Base-by-base conservation (phyloP, 1,140 invertebrate genomes). In the Aphis craccivora region DNA sequence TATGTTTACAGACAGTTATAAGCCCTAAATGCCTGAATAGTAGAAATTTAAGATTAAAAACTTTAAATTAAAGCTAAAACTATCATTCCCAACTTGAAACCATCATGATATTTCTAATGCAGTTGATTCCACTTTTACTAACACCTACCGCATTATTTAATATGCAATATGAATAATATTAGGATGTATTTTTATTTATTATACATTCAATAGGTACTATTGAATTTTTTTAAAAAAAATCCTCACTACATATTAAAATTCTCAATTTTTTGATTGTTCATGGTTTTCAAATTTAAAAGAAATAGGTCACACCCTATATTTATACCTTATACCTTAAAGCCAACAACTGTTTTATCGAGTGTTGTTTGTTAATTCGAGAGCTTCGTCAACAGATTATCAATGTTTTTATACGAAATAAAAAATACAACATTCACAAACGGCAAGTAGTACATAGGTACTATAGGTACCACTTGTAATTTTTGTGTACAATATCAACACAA, bases 331-430 rank as follows among this genome's bases (percentile, higher is more conserved):
- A 40, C 37, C 14, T 76, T 76, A 76, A 76, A n/a, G 14, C n/a
- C 60, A 20, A 76, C 60, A 67, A 67, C 60, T 67, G 30, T 67
- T 67, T 67, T n/a, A 76, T 76, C 30, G 14, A 76, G 60, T 76
- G n/a, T n/a, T n/a, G 30, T 76, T 76, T 76, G 14, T 76, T 14
- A n/a, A 76, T n/a, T 76, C 60, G 30, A 76, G 60, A 76, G 60
- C 60, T 76, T 76, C 30, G 60, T 76, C n/a, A 35, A 76, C 60
- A 76, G 60, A 76, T 76, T 76, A 76, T 76, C n/a, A 76, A 76
- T n/a, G 14, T 76, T n/a, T 76, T 76, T 76, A n/a, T 76, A 76
- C 14, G 1, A 76, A 76, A 76, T 76, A 76, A 76, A 76, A 76
- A 76, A 76, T n/a, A 76, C 30, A n/a, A 76, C 60, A 76, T 76